phyloP scores from a whole-genome alignment of 1,140 invertebrate genomes.

The Drosophila tropicalis region DNA sequence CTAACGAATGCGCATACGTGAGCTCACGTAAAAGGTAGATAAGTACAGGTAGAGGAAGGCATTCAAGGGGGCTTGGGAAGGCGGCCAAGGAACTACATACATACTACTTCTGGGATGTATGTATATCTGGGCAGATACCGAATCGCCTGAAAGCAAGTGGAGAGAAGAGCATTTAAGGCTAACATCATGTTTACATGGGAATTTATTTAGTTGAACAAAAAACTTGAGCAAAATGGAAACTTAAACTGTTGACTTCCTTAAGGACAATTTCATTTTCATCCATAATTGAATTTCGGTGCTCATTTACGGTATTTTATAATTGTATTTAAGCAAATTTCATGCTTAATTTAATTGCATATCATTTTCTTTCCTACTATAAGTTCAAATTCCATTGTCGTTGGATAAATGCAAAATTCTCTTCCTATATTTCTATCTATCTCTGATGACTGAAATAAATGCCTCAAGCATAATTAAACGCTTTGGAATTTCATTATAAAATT shows the following conservation, averaged over 20 bases:
- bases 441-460: constrained; percentile 33
- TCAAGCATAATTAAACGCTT: constrained; percentile 67
- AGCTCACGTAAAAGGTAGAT: constrained; percentile 66
- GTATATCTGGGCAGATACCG: constrained; percentile 5
- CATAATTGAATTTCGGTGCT: constrained; percentile 9
- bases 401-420: constrained; percentile 17
- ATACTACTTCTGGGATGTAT: neutral
- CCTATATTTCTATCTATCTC: neutral
- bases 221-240: neutral
- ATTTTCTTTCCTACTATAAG: constrained; percentile 16
- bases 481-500: constrained; percentile 79
- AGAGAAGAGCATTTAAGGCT: constrained; percentile 6
- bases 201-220: constrained; percentile 19
- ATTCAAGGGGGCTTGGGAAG: neutral
- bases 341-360: constrained; percentile 18
- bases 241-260: constrained; percentile 16
- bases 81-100: neutral
- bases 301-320: constrained; percentile 31
- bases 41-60: constrained; percentile 27
- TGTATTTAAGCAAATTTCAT: constrained; percentile 43
- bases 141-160: constrained; percentile 2
- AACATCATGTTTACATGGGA: constrained; percentile 25
- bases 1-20: constrained; percentile 79
- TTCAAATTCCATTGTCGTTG: constrained; percentile 43
- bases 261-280: constrained; percentile 4